Base-by-base conservation (phyloP, 2,888 invertebrate species). In the Cloeon dipterum region DNA sequence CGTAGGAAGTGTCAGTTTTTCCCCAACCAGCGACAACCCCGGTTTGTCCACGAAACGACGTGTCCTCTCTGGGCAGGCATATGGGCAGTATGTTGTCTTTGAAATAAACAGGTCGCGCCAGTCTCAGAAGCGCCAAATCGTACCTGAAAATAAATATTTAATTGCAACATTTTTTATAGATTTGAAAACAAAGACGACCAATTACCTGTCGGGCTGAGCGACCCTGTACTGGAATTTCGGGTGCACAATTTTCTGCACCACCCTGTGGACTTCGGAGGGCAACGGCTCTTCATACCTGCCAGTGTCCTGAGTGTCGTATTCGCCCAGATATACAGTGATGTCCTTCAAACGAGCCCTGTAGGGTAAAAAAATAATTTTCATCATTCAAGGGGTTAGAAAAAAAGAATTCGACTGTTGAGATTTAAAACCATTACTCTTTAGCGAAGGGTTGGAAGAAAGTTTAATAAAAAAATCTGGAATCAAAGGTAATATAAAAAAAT, bases 21-120 rank as follows among this genome's bases (percentile, higher is more conserved):
- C 82, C 82, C 82, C 82, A 83, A 1, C 82, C 82, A 0, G 82
- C 81, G 1, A 82, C 78, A 3, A 70, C 59, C 1, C 67, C 74
- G 39, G 63, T 63, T 40, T 64, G 58, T 0, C 70, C 70, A 32
- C 52, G 51, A 42, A 54, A 57, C 35, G 52, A 48, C 17, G 54
- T 52, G 13, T 49, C 48, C 21, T 54, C 50, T 7, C 65, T 62
- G 0, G 83, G 83, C 32, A 83, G 59, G 47, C 83, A 83, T 40
- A 83, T 78, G 2, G 83, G 82, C 20, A 74, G 57, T 42, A 83
- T 79, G 48, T 81, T 76, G 23, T 59, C 65, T 36, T 62, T 62
- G 46, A 65, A 70, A 38, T 54, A 53, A 13, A 77, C 72, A 0
- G 74, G 71, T 2, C 70, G 65, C 8, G 74, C 63, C n/a, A 83